Conservation (phyloP, 2,888 invertebrate species). For the Drosophila neotestacea region DNA sequence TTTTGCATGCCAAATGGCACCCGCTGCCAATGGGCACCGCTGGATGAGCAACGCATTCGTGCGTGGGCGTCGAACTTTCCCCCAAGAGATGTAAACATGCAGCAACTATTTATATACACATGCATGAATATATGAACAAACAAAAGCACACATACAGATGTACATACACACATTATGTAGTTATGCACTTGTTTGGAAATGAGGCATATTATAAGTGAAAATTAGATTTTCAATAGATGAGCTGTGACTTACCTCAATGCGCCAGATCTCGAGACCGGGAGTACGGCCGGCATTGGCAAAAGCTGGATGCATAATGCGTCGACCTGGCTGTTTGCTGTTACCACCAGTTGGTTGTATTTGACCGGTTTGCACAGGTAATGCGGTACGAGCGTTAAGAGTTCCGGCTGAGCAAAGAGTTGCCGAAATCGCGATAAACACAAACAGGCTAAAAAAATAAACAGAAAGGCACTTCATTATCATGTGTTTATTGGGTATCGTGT, state of each 20-base stretch:
- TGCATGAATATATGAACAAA: neutral
- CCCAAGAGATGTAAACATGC: conserved; percentile 58
- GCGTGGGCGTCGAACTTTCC: conserved; percentile 74
- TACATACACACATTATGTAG: conserved; percentile 21
- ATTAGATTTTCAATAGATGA: neutral
- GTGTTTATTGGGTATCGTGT: neutral
- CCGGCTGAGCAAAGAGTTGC: conserved; percentile 80
- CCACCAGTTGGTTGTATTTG: conserved; percentile 71
- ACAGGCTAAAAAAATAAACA: conserved; percentile 63
- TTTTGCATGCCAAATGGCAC: conserved; percentile 50
- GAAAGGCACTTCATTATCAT: conserved; percentile 5
- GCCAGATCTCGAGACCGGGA: conserved; percentile 91
- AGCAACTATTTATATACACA: conserved; percentile 59
- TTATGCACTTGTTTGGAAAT: neutral
- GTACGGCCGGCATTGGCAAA: conserved; percentile 90
- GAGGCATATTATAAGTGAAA: conserved; percentile 27
- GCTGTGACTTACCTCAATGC: conserved; percentile 89
- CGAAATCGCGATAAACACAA: conserved; percentile 71
- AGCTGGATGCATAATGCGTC: conserved; percentile 87
- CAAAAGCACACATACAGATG: neutral
- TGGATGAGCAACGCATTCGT: conserved; percentile 73
- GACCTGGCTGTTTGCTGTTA: conserved; percentile 74
- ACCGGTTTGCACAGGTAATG: conserved; percentile 77
- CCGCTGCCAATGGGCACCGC: conserved; percentile 35
- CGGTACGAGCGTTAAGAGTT: conserved; percentile 80